These are phyloP conservation scores for Gymnocheta viridis DNA, from an alignment of 2,888 invertebrate genomes.

Conservation along the genomic window DNA sequence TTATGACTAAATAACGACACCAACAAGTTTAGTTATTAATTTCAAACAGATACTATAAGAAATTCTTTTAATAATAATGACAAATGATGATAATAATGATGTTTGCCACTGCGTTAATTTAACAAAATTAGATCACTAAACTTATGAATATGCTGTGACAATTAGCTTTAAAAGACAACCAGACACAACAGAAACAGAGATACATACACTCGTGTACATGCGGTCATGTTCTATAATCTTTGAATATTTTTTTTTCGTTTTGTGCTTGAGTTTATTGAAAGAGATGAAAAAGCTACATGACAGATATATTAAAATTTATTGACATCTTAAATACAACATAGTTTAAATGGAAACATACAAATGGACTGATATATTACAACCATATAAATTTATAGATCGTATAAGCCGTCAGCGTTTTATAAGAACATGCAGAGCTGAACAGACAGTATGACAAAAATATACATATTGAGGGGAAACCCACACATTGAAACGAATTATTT, in stretches of 20 bases:
- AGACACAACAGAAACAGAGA: constrained; percentile 37
- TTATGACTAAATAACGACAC: constrained; percentile 10
- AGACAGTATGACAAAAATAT: constrained; percentile 10
- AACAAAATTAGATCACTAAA: constrained; percentile 71
- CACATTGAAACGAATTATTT: background rate
- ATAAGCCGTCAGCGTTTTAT: background rate
- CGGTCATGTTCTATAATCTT: constrained; percentile 9
- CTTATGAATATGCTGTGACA: constrained; percentile 74
- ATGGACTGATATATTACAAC: constrained; percentile 25
- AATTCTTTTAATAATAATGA: constrained; percentile 45
- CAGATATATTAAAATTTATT: constrained; percentile 69
- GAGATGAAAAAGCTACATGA: constrained; percentile 67
- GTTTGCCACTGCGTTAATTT: constrained; percentile 67
- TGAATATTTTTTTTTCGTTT: constrained; percentile 16
- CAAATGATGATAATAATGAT: constrained; percentile 60
- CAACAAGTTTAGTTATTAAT: constrained; percentile 50
- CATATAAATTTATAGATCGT: constrained; percentile 17
- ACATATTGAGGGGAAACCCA: background rate
- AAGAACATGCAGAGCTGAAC: constrained; percentile 26
- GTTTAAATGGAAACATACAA: constrained; percentile 50
- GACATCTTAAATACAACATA: constrained; percentile 67
- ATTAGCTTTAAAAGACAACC: constrained; percentile 71
- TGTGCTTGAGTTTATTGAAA: constrained; percentile 51
- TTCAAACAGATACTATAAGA: constrained; percentile 31
- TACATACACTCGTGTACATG: background rate